Conservation (phyloP, 2,888 invertebrate species). For the Pachydiplax longipennis region DNA sequence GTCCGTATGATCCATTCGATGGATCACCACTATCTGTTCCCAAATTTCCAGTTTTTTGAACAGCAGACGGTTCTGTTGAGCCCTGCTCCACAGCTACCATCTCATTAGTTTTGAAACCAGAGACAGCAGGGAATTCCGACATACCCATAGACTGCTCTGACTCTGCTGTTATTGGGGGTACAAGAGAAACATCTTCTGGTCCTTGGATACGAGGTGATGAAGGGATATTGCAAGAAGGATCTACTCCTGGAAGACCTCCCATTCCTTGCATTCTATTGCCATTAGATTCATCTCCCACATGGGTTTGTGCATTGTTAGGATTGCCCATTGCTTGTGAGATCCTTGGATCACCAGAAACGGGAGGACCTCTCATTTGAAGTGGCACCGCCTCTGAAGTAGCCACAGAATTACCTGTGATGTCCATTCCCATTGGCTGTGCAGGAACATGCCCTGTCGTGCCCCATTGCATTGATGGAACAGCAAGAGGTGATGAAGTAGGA, state of each 20-base stretch:
- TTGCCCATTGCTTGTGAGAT: neutral
- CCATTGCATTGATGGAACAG: conserved; percentile 3
- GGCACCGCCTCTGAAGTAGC: neutral
- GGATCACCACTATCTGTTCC: conserved; percentile 5
- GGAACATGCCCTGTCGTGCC: neutral
- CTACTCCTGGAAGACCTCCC: neutral
- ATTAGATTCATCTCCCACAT: conserved; percentile 17
- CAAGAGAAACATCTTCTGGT: conserved; percentile 17
- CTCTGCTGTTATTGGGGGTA: conserved; percentile 52
- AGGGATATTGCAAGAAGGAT: neutral
- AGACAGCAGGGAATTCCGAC: conserved; percentile 15
- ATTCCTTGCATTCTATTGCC: conserved; percentile 12
- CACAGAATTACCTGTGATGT: conserved; percentile 7
- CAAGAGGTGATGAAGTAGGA: conserved; percentile 1
- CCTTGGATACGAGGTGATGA: conserved; percentile 11
- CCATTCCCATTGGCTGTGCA: neutral
- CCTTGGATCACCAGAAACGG: conserved; percentile 7
- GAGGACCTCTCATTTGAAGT: neutral
- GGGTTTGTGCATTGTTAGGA: neutral
- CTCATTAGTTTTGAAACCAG: conserved; percentile 9
- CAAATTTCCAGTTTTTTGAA: neutral
- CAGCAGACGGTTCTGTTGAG: neutral
- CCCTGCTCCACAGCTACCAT: conserved; percentile 15
- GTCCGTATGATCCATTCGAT: neutral
- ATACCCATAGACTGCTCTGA: conserved; percentile 13